These are phyloP conservation scores for Botia kubotai DNA, from an alignment of 2,797 vertebrate species.

Conservation along the genomic window DNA sequence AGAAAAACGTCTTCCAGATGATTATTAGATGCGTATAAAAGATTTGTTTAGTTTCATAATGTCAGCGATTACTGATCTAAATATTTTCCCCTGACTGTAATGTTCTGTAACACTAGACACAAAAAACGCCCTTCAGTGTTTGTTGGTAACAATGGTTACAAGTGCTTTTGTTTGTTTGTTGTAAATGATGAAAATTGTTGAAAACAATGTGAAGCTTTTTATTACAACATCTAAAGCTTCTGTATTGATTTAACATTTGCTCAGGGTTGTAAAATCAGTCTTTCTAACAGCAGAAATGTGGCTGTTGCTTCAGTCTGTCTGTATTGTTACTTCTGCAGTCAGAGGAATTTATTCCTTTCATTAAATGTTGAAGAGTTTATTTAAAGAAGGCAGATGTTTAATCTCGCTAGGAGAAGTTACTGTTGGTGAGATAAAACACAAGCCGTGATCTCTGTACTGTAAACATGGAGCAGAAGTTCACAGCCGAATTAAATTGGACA, in stretches of 20 bases:
- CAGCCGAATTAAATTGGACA: background rate
- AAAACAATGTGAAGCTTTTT: slow-evolving; percentile 8
- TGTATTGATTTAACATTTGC: background rate
- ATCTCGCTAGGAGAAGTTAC: slow-evolving; percentile 23
- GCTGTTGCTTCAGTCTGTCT: slow-evolving; percentile 51
- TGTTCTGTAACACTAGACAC: slow-evolving; percentile 35
- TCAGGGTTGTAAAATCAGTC: slow-evolving; percentile 12
- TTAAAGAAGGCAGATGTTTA: slow-evolving; percentile 54
- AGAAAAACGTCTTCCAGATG: slow-evolving; percentile 59
- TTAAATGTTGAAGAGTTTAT: slow-evolving; percentile 55
- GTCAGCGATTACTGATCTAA: slow-evolving; percentile 27
- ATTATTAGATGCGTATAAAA: slow-evolving; percentile 60
- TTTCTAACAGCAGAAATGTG: slow-evolving; percentile 9
- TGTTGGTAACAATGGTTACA: background rate
- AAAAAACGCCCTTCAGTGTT: background rate
- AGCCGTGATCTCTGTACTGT: background rate
- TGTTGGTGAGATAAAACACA: slow-evolving; percentile 21
- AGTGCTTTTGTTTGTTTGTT: slow-evolving; percentile 19
- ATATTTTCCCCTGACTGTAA: slow-evolving; percentile 53
- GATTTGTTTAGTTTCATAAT: slow-evolving; percentile 50
- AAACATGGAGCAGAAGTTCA: background rate
- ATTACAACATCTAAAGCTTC: slow-evolving; percentile 3
- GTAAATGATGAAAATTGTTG: background rate
- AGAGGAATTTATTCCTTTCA: slow-evolving; percentile 60
- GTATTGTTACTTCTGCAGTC: slow-evolving; percentile 59